A percentile compares a stretch with the other conserved stretches of the same genome.
Evolutionary conservation across 2,113 vertebrate genomes (phyloP).

Genomic region (Tragelaphus strepsiceros): DNA sequence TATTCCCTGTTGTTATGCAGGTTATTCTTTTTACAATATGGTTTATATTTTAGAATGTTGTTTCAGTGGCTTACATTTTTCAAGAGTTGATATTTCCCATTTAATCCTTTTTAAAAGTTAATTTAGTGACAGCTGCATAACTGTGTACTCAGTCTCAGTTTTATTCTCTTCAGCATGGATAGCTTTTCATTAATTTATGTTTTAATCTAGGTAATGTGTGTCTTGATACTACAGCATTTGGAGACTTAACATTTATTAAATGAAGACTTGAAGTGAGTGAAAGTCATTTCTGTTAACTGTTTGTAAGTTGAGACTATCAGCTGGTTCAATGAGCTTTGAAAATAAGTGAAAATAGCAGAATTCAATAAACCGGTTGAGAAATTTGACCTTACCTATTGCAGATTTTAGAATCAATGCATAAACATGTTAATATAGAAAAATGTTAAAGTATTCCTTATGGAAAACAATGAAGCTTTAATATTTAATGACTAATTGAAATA

Average conservation of each 20-base stretch:
- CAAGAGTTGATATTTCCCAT: not conserved
- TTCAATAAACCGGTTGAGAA: not conserved
- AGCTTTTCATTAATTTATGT: constrained; percentile 47
- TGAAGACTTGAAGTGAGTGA: constrained; percentile 13
- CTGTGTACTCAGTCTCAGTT: not conserved
- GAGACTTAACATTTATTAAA: constrained; percentile 31
- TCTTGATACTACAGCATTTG: not conserved
- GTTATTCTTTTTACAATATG: constrained; percentile 1
- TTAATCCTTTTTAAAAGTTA: constrained; percentile 49
- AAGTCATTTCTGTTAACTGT: constrained; percentile 28
- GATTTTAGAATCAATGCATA: constrained; percentile 35
- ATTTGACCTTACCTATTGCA: constrained; percentile 24
- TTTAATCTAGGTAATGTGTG: constrained; percentile 1
- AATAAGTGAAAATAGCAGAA: constrained; percentile 30
- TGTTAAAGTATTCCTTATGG: constrained; percentile 20
- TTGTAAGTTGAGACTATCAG: not conserved
- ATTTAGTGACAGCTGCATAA: constrained; percentile 3
- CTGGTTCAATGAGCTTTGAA: constrained; percentile 30
- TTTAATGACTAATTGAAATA: constrained; percentile 61
- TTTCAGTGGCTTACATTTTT: constrained; percentile 7
- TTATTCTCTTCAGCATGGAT: not conserved
- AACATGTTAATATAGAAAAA: constrained; percentile 50
- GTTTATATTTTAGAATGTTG: not conserved
- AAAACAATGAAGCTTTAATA: constrained; percentile 52
- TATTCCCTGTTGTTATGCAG: not conserved